Evolutionary conservation across 2,113 vertebrate genomes (phyloP), one percentile per base, ranked within the genome.

Genomic region (Notiomystis cincta): DNA sequence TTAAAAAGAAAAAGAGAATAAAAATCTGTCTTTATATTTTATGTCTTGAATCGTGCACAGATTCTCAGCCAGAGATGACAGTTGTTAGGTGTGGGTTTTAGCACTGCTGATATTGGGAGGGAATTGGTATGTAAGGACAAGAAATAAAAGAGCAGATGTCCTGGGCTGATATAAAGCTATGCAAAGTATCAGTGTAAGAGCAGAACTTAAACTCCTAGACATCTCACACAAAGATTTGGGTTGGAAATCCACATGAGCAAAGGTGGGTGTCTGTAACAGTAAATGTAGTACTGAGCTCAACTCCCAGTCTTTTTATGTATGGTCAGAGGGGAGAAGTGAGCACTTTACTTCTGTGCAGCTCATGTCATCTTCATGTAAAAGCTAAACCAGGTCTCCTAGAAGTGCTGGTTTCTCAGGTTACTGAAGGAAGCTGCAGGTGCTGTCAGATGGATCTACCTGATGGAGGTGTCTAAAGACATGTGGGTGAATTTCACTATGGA

Each of bases 351-450:
- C 16, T 6, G 40, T 57, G n/a, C 19, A 44, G 37, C 71, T 64
- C 30, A 8, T 58, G 22, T 50, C 35, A 71, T 62, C 15, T 17
- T 88, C 15, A 21, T 38, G 6, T 73, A 44, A 80, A 78, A 79
- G 25, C 16, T 73, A 50, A 81, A 47, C 6, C 7, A 66, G 28
- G 6, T 70, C 19, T 85, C 22, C 48, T 44, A 70, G 23, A 87
- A 83, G 14, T 37, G 7, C 10, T 21, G 51, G 0, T 82, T 71
- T 76, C 22, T 90, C 42, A 22, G 0, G 28, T 62, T 15, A 22
- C 51, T 50, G 48, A 73, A 57, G 65, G 28, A 82, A 56, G 22
- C 31, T 2, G 0, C 0, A 0, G 9, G 7, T 78, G 12, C 11
- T 71, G 18, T 64, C 44, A 64, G 23, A 23, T 62, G 15, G 13